Percentiles rank a stretch among this genome's conserved stretches.
Evolutionary conservation across 2,888 invertebrate genomes (phyloP).

Genomic region (Meloe dianella): DNA sequence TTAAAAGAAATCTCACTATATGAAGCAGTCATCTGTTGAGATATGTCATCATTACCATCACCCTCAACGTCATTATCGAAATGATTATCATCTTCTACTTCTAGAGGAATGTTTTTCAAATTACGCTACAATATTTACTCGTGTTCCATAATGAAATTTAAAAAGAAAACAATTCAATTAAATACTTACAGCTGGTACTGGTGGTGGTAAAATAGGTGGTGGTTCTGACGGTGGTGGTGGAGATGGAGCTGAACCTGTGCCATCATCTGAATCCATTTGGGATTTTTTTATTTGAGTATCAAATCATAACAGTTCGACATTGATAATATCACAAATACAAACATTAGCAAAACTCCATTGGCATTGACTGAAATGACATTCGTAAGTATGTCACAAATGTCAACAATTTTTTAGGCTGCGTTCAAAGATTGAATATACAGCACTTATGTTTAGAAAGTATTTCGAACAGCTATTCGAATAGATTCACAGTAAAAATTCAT

Average conservation of each 20-base stretch:
- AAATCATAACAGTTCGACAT: background rate
- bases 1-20: conserved; percentile 81
- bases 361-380: background rate
- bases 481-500: no score
- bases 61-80: conserved; percentile 36
- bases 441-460: no score
- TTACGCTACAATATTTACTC: conserved; percentile 36
- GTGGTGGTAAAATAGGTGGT: conserved; percentile 50
- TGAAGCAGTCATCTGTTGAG: conserved; percentile 76
- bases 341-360: no score
- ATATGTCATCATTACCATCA: conserved; percentile 64
- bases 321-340: background rate
- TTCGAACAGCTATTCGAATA: no score
- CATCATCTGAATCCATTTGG: conserved; percentile 38
- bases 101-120: conserved; percentile 18
- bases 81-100: conserved; percentile 26
- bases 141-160: background rate
- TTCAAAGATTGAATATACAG: no score
- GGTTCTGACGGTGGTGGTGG: conserved; percentile 49
- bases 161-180: background rate
- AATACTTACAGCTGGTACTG: conserved; percentile 48
- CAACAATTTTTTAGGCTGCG: no score
- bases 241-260: conserved; percentile 33
- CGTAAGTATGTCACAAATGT: conserved; percentile 10
- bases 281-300: background rate